Base-by-base conservation (phyloP, 1,140 invertebrate species). In the Drosophila biarmipes region DNA sequence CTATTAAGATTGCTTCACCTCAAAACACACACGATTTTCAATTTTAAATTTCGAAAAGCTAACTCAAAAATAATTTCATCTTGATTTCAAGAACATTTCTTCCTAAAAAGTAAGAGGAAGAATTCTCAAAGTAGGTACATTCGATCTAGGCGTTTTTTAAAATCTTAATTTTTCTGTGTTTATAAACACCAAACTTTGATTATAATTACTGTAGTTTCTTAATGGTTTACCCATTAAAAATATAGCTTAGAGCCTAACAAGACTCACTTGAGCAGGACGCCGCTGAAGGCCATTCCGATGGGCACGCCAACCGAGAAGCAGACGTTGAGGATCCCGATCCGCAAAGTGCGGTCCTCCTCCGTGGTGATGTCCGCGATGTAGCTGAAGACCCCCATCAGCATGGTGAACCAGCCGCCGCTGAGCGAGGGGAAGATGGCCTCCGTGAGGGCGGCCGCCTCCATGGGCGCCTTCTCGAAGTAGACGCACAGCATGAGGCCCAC, bases 331-430 rank as follows among this genome's bases (percentile, higher is more conserved):
- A 98, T 95, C 14, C 96, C 96, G 69, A 98, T 96, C 58, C 97
- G 92, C 12, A 96, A 93, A 0, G 97, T 98, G 62, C 97, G 94
- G 59, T 95, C 95, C 90, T 96, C 95, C 53, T 96, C 94, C 6
- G 95, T 95, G 0, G 97, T 97, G 8, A 97, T 95, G 89, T 98
- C 97, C 1, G 95, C 96, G 40, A 98, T 96, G 80, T 97, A 98
- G 90, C 97, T 97, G 90, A 98, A 98, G 34, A 96, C 95, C 12
- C 96, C 96, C 95, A 98, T 97, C 69, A 97, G 95, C 94, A 97
- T 96, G 15, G 96, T 96, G 76, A 97, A 96, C 95, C 96, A 97
- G 2, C 97, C 97, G 24, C 91, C 91, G 6, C 96, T 96, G 0
- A 98, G 78, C 0, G 95, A 95, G 1, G 96, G 96, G 90, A 96